Evolutionary conservation across 2,113 vertebrate species (phyloP), one percentile per base, ranked within the genome.

Genomic region (Gadus macrocephalus): DNA sequence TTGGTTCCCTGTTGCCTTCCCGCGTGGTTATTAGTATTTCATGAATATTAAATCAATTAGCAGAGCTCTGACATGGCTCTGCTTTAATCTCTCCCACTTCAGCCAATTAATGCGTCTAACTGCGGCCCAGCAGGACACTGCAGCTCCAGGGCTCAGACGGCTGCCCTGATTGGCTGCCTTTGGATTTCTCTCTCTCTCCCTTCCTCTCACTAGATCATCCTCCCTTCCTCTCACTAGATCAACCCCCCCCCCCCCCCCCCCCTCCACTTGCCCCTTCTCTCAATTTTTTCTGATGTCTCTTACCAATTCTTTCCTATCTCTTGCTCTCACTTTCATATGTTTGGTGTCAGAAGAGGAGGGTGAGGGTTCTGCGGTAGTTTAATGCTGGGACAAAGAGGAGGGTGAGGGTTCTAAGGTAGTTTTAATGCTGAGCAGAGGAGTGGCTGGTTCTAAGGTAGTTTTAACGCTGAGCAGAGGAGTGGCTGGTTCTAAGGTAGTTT

Each of bases 11-110:
- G 63, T 83, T 76, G 83, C 74, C 74, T 79, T 71, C 31, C 62
- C 59, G 56, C 78, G 71, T 53, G 5, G n/a, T 81, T 77, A 77
- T 76, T 76, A 78, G 65, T 9, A 71, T 3, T 84, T 86, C 81
- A 87, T 90, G 79, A 90, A 90, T 88, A 87, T 83, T 83, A 80
- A 88, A 86, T 80, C 81, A 75, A 86, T 88, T 87, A 86, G 82
- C 76, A 63, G 64, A 64, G 66, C 86, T 11, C 72, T 72, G 83
- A 76, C 78, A 85, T 72, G 75, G 74, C 80, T 62, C 76, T 78
- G 59, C 81, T 88, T 89, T 89, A 89, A 89, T 89, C 84, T 86
- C 83, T 69, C 68, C 67, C 80, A 84, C 83, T 83, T 87, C 80
- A 83, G 78, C 72, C 85, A 80, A 84, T 90, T 84, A 86, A 92